Base-by-base conservation (phyloP, 2,888 invertebrate genomes). In the Pyralis farinalis region DNA sequence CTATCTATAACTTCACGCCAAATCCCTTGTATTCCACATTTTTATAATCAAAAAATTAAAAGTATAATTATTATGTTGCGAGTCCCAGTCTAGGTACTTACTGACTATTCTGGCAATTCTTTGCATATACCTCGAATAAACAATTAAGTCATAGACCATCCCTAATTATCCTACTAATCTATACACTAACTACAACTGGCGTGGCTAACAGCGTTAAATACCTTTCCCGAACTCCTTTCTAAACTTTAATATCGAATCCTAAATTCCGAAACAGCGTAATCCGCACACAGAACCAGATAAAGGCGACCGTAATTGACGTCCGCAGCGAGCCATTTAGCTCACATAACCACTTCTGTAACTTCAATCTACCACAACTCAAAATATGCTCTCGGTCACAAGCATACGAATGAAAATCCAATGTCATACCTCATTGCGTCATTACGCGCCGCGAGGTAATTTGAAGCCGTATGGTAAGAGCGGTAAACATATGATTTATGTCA, bases 401-500 rank as follows among this genome's bases (percentile, higher is more conserved):
- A 48, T 63, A 81, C 45, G 52, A 44, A 46, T 44, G n/a, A 41
- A 34, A 74, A 47, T 74, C 3, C 44, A 43, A 25, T 46, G 46
- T n/a, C 12, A 5, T 7, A 11, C 25, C 35, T 8, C 63, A 69
- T 74, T 75, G 75, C 77, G 81, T 81, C 85, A 85, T 83, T 84
- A 80, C 75, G 70, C 60, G 63, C 59, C 61, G 63, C 59, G 65
- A 73, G 69, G 81, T 79, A 81, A 85, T 84, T 77, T 68, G 75
- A 82, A 77, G 79, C 80, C 77, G 83, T 78, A 83, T 78, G 78
- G 81, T 74, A 76, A 73, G 70, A 65, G 70, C 63, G 67, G 68
- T 72, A 73, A 79, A 81, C 84, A 79, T 82, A 85, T 84, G 85
- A 84, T 82, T 82, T 82, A 79, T 76, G 73, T 74, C 67, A 62